Evolutionary conservation across 2,113 vertebrate genomes (phyloP), one percentile per base, ranked within the genome.

Genomic region (Chloroceryle aenea): DNA sequence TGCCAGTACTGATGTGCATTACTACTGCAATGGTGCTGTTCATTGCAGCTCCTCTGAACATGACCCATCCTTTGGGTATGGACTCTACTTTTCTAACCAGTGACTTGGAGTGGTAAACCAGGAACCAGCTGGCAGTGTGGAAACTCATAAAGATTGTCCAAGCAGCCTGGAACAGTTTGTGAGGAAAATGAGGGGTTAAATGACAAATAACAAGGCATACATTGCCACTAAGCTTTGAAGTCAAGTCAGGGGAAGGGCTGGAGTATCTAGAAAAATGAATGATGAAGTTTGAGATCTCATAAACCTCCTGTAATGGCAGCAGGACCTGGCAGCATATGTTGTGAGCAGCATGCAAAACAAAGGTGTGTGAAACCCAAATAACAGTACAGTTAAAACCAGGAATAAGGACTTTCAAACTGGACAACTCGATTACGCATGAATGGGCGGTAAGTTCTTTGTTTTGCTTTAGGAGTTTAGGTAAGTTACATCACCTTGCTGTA

Each of bases 251-350:
- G 77, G 53, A 79, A 92, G 7, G 48, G 23, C 14, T 90, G 63
- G 21, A 90, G 86, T 68, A 73, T 19, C 14, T 72, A 64, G 27
- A 55, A 81, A 93, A 90, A 72, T 7, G 30, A 50, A 16, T 40
- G 26, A 15, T 50, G 23, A 95, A 50, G 38, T 76, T 27, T 61
- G 63, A 90, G 10, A 56, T 40, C 18, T 90, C 75, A 83, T 32
- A 68, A 83, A 67, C 6, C 21, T 62, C 66, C 11, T 40, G 27
- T 25, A 69, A 69, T 19, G 20, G 9, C 42, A 75, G 29, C 58
- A 61, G 56, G 13, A 72, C 32, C 48, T 47, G 58, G 18, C 58
- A 87, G 22, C 0, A 1, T 30, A 58, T 0, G 0, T n/a, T 25
- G 25, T 29, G 38, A 87, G 23, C 17, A 75, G 29, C 2, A 0